These are phyloP conservation scores for Brachionus plicatilis DNA, from an alignment of 1,140 invertebrate genomes.

Conservation along the genomic window DNA sequence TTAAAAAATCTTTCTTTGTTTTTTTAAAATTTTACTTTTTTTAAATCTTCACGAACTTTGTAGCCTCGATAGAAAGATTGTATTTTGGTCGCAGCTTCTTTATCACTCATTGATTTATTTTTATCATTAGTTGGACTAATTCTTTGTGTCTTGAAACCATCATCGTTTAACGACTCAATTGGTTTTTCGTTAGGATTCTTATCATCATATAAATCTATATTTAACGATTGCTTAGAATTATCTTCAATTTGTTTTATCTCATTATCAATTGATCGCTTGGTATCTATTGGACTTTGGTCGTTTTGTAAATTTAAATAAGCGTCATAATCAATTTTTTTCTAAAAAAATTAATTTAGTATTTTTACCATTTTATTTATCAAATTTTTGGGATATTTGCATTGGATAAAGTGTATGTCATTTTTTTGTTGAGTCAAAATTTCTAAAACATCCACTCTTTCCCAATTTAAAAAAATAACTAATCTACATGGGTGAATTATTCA, in stretches of 20 bases:
- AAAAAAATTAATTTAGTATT: neutral
- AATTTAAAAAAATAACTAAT: neutral
- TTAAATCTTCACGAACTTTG: neutral
- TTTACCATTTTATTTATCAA: neutral
- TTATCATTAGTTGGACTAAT: neutral
- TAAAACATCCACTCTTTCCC: neutral
- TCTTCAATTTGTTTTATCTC: neutral
- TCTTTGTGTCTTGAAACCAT: neutral
- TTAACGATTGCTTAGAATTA: neutral
- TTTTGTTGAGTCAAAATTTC: neutral
- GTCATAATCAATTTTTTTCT: neutral
- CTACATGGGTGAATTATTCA: neutral
- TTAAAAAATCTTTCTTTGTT: neutral
- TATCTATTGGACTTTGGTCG: neutral
- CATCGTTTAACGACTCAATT: neutral
- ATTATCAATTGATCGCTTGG: neutral
- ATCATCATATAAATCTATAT: neutral
- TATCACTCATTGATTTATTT: neutral
- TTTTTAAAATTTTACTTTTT: neutral
- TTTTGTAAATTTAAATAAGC: neutral
- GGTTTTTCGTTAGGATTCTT: neutral
- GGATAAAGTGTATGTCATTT: neutral
- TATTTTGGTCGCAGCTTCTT: constrained; percentile 22
- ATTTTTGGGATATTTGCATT: neutral
- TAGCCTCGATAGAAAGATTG: constrained; percentile 25